These are phyloP conservation scores for Carlito syrichta DNA, from an alignment of 2,113 vertebrate genomes.

Conservation along the genomic window DNA sequence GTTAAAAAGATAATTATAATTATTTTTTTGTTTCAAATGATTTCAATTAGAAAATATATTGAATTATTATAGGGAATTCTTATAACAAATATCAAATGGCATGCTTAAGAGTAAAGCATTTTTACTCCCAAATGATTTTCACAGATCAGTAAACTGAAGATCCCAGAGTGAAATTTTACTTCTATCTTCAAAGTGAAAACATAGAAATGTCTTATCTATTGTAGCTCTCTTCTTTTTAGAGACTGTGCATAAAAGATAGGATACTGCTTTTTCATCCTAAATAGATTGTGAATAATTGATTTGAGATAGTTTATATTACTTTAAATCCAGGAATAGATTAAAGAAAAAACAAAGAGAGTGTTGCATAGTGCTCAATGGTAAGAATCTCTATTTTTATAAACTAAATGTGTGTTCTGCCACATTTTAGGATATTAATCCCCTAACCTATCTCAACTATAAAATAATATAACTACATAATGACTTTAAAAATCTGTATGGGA, in stretches of 20 bases:
- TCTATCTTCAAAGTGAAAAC: slow-evolving; percentile 8
- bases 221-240: neutral
- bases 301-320: slow-evolving; percentile 14
- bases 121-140: neutral
- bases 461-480: neutral
- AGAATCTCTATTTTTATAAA: slow-evolving; percentile 23
- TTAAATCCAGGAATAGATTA: neutral
- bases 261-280: slow-evolving; percentile 11
- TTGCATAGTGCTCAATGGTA: neutral
- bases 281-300: slow-evolving; percentile 52
- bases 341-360: neutral
- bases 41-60: slow-evolving; percentile 41
- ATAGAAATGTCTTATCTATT: slow-evolving; percentile 28
- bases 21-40: slow-evolving; percentile 9
- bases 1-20: neutral
- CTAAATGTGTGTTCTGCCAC: neutral
- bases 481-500: neutral
- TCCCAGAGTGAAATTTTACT: slow-evolving; percentile 14
- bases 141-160: slow-evolving; percentile 11
- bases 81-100: neutral
- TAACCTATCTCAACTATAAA: neutral
- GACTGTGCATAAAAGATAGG: neutral
- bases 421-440: neutral
- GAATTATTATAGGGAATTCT: neutral
- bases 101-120: slow-evolving; percentile 30